Percentiles rank a stretch among this genome's conserved stretches.
phyloP scores from a whole-genome alignment of 2,113 vertebrate genomes.

The Toxotes chatareus region DNA sequence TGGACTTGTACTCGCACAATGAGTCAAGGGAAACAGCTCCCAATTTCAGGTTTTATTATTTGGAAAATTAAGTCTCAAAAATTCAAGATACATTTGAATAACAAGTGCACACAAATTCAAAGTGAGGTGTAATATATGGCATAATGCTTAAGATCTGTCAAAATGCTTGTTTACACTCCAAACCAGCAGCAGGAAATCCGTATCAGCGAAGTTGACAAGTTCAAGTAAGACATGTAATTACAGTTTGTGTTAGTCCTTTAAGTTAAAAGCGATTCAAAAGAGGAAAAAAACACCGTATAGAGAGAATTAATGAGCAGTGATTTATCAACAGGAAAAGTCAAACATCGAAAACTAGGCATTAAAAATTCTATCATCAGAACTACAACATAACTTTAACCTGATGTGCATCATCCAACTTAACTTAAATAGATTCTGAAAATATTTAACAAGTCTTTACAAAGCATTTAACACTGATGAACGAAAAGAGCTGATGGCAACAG shows the following conservation, averaged over 20 bases:
- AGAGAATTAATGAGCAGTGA: constrained; percentile 37
- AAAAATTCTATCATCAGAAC: constrained; percentile 32
- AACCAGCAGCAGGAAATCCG: constrained; percentile 67
- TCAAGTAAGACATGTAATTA: constrained; percentile 75
- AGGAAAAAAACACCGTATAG: constrained; percentile 5
- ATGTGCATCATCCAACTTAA: constrained; percentile 57
- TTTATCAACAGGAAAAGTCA: constrained; percentile 45
- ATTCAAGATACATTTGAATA: constrained; percentile 72
- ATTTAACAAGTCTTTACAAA: constrained; percentile 70
- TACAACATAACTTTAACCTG: constrained; percentile 29
- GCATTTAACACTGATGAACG: constrained; percentile 76
- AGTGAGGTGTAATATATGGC: constrained; percentile 57
- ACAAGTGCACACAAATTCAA: constrained; percentile 74
- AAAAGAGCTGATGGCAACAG: constrained; percentile 31
- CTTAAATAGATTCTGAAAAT: constrained; percentile 72
- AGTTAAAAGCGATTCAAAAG: constrained; percentile 60
- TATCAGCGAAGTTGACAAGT: constrained; percentile 57
- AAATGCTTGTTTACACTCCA: constrained; percentile 48
- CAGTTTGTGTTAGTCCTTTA: constrained; percentile 62
- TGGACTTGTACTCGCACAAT: background rate
- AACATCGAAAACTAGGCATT: constrained; percentile 30
- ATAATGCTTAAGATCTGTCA: constrained; percentile 48
- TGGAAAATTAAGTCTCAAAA: constrained; percentile 83
- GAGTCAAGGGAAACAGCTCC: constrained; percentile 1
- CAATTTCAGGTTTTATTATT: constrained; percentile 79